A percentile compares a stretch with the other conserved stretches of the same genome.
Evolutionary conservation across 30 jellyfish, hydroid and myxozoan species (phyloP).

Genomic region (Clytia hemisphaerica): DNA sequence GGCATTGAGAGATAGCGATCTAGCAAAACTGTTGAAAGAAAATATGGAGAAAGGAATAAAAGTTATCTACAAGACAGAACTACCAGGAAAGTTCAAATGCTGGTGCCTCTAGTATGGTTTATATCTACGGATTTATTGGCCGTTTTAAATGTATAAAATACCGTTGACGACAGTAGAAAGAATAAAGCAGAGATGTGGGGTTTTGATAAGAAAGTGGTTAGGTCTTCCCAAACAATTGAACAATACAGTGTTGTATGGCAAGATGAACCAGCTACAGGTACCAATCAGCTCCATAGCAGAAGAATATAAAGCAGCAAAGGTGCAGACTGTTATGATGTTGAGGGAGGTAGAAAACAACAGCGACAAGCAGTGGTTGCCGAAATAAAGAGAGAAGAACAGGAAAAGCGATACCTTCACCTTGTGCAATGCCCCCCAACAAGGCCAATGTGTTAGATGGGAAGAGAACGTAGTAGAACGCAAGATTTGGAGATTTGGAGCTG

Average conservation of each 20-base stretch:
- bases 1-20: not conserved
- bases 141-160: not conserved
- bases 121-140: not conserved
- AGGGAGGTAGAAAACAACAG: not conserved
- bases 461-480: too few species aligned
- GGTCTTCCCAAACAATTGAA: slow-evolving; percentile 6
- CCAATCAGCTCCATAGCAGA: not conserved
- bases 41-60: not conserved
- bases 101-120: too few species aligned
- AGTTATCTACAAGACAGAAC: not conserved
- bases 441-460: too few species aligned
- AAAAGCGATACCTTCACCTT: slow-evolving; percentile 10
- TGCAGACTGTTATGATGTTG: slow-evolving; percentile 3
- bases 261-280: too few species aligned
- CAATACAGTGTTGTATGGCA: slow-evolving; percentile 10
- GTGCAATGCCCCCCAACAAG: not conserved
- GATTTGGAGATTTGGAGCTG: slow-evolving; percentile 9
- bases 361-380: too few species aligned
- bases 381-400: too few species aligned
- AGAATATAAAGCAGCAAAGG: not conserved
- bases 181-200: slow-evolving; percentile 5
- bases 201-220: slow-evolving; percentile 5
- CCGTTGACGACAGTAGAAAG: slow-evolving; percentile 5
- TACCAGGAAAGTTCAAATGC: too few species aligned
- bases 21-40: not conserved